Base-by-base conservation (phyloP, 1,140 invertebrate genomes). In the Diachasma alloeum region DNA sequence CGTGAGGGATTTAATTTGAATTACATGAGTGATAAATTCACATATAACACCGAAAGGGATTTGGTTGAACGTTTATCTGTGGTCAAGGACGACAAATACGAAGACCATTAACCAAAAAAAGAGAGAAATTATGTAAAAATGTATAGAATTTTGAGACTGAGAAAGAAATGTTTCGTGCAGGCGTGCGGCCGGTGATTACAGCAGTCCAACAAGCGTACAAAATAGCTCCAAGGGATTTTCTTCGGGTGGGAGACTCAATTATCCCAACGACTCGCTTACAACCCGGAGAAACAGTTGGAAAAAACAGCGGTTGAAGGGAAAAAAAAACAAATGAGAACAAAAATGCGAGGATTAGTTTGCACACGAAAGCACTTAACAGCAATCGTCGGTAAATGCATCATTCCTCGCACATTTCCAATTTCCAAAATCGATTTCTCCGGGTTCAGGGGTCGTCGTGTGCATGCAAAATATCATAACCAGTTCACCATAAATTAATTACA, bases 181-280 rank as follows among this genome's bases (percentile, higher is more conserved):
- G 72, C 83, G 82, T 85, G 83, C 83, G 66, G 66, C 36, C 63
- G 78, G 78, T 75, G 74, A 76, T 76, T 76, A 76, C 53, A 71
- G 75, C 69, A 72, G 56, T 76, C 31, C 36, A 59, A 71, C 39
- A 72, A 72, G 48, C 75, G 22, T 46, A 66, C 19, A 72, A 72
- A 71, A 76, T 63, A 71, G 66, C 66, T 75, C 36, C 22, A 19
- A 53, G 19, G 24, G 42, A 68, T 75, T 75, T 53, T 26, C 6
- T 17, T 9, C 59, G 59, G 19, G 19, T 46, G 63, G 72, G 26
- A 67, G 48, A 74, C 72, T 67, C 72, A 74, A 74, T 74, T 67
- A 67, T 37, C 22, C 48, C 24, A 42, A 56, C 17, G 26, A 66
- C 22, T 72, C 46, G 5, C 46, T 56, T 53, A 48, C 15, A 31